phyloP scores from a whole-genome alignment of 2,797 vertebrate genomes.

The Peromyscus nudipes region DNA sequence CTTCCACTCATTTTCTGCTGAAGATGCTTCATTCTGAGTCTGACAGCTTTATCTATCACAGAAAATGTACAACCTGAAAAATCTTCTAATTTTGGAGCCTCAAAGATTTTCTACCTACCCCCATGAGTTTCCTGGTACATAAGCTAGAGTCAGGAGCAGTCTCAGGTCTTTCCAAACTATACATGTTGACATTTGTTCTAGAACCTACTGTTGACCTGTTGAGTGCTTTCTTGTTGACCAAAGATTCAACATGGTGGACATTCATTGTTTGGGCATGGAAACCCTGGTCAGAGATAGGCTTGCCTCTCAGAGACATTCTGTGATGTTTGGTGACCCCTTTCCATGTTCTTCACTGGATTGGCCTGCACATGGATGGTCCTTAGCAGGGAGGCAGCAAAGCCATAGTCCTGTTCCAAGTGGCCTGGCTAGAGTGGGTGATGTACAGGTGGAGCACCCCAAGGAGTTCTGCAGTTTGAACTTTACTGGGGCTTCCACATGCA shows the following conservation, averaged over 20 bases:
- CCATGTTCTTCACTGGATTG: not conserved
- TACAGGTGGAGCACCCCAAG: not conserved
- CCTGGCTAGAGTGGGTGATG: not conserved
- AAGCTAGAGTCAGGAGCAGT: not conserved
- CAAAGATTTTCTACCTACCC: not conserved
- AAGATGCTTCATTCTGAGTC: not conserved
- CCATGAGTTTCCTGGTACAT: not conserved
- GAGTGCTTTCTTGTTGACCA: not conserved
- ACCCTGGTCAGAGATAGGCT: not conserved
- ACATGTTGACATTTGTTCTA: not conserved
- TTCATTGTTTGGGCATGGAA: not conserved
- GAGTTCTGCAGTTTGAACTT: not conserved
- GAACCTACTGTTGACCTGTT: not conserved
- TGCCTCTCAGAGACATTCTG: constrained; percentile 9
- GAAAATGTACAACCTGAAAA: not conserved
- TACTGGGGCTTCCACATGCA: not conserved
- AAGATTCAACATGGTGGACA: not conserved
- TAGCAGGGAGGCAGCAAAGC: not conserved
- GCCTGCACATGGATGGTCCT: not conserved
- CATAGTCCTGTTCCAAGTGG: not conserved
- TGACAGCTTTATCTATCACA: not conserved
- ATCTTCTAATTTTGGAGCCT: not conserved
- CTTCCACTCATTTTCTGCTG: not conserved
- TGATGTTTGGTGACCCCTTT: not conserved
- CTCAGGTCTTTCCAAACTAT: not conserved